Base-by-base conservation (phyloP, 1,140 invertebrate genomes). In the Wasmannia auropunctata region DNA sequence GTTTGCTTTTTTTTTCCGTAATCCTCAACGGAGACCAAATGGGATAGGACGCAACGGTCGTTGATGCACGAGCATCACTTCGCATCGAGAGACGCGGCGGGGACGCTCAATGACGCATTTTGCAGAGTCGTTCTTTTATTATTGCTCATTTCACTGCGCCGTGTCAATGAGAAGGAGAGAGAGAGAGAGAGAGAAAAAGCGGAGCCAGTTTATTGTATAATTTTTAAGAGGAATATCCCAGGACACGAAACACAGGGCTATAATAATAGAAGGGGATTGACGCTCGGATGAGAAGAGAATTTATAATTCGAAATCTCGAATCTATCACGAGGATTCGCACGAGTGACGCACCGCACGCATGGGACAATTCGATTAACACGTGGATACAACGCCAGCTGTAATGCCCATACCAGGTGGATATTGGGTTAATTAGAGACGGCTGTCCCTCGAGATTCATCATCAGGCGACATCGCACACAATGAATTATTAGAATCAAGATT, bases 381-480 rank as follows among this genome's bases (percentile, higher is more conserved):
- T 58, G 84, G 63, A 54, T 83, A 67, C 77, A 72, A 22, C n/a
- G 28, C 37, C n/a, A 72, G 51, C 37, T 54, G 40, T 70, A 80
- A 72, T 58, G 56, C 14, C 62, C 31, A 22, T 34, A 51, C 19
- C 51, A 28, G 16, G 58, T 49, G 83, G 75, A 70, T 72, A 85
- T 80, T 37, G 85, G 62, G 51, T 87, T 87, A 88, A 88, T 88
- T 86, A 88, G 87, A 85, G 85, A 76, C 62, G 81, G 62, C 77
- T 76, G 77, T 87, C 87, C 54, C 60, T 31, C 63, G 46, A 70
- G 77, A 31, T 37, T 34, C 40, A 43, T 63, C 85, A 46, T 43
- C 75, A 77, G 74, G 74, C 46, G 70, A 87, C 51, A 85, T 67
- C 75, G 74, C 56, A 86, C 54, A 77, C 51, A 74, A 80, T 80